Percentiles rank a stretch among this genome's conserved stretches.
phyloP scores from a whole-genome alignment of 2,113 vertebrate species.

The Cyprinus carpio region DNA sequence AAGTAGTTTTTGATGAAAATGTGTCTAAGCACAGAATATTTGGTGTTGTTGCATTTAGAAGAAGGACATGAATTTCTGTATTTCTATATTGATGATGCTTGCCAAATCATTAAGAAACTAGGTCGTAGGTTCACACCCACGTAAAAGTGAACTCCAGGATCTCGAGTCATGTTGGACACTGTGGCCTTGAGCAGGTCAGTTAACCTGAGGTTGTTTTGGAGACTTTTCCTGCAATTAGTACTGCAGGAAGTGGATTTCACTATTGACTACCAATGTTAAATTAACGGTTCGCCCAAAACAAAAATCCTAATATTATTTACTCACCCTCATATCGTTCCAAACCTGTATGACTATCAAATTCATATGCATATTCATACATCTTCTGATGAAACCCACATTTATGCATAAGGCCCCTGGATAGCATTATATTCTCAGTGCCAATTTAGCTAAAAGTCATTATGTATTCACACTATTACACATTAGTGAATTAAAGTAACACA shows the following conservation, averaged over 20 bases:
- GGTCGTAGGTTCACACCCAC: not conserved
- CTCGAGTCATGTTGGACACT: not conserved
- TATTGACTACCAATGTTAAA: not conserved
- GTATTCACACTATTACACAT: not conserved
- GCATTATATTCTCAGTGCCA: not conserved
- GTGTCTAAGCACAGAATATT: not conserved
- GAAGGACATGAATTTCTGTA: not conserved
- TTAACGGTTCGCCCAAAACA: not conserved
- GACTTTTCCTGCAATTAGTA: not conserved
- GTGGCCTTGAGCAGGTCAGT: slow-evolving; percentile 9
- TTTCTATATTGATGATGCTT: not conserved
- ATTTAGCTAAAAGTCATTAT: not conserved
- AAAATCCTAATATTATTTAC: not conserved
- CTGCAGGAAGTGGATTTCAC: not conserved
- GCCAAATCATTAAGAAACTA: not conserved
- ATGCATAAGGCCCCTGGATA: not conserved
- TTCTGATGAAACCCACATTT: not conserved
- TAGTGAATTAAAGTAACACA: not conserved
- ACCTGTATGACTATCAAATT: not conserved
- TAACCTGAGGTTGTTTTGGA: not conserved
- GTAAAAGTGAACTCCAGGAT: not conserved
- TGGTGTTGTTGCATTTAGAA: not conserved
- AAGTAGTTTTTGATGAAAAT: not conserved
- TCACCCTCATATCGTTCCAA: not conserved
- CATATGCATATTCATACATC: not conserved